Base-by-base conservation (phyloP, 2,113 vertebrate genomes). In the Mustela nigripes region DNA sequence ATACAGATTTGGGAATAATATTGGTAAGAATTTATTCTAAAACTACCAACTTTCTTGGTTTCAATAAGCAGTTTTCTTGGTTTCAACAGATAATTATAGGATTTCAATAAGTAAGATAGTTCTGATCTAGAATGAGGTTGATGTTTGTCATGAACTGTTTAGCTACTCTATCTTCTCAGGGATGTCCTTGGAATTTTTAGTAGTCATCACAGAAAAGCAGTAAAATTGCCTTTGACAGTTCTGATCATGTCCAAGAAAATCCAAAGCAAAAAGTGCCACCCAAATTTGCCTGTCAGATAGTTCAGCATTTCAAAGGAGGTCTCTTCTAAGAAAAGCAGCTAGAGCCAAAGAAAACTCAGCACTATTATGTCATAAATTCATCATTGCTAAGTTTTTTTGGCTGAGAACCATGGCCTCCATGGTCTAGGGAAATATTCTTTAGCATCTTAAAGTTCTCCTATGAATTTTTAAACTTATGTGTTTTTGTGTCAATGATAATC, bases 161-260 rank as follows among this genome's bases (percentile, higher is more conserved):
- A 85, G 69, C 63, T 87, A 60, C 31, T 63, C 22, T 74, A 1
- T 88, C 39, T 94, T 67, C 53, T 97, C 21, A 82, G 42, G 39
- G 50, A 79, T 48, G 94, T 86, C 73, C 48, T 82, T 86, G 31
- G 56, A 85, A 78, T 82, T n/a, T 73, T 97, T 71, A 62, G 45
- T 89, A 93, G 63, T 79, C 15, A 94, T 90, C 90, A 86, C 18
- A 83, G 65, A 82, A 96, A 89, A 74, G 24, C 50, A 79, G 50
- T 74, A 73, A 94, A 93, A 89, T 96, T 93, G 78, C 79, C 74
- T 97, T 93, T 95, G 65, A 71, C 36, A 96, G 78, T 96, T 95
- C 62, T 92, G 69, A 74, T 95, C 82, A 81, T 39, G 22, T 90
- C 50, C 45, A 74, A n/a, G n/a, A 95, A 90, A 97, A 96, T 82